Base-by-base conservation (phyloP, 2,888 invertebrate species). In the Eupithecia inturbata region DNA sequence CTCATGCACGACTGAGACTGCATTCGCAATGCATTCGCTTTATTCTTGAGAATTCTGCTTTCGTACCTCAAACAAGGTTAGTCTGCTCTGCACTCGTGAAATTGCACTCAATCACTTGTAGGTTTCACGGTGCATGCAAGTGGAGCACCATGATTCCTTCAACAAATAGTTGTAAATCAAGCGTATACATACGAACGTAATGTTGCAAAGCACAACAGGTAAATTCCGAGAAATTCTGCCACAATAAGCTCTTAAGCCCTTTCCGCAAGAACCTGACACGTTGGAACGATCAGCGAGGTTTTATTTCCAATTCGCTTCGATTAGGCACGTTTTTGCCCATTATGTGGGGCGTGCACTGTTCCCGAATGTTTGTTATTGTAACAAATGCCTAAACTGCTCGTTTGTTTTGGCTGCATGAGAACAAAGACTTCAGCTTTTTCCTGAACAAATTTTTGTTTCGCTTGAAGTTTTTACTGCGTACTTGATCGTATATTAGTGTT, bases 401-500 rank as follows among this genome's bases (percentile, higher is more conserved):
- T 89, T 89, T 93, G 93, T 93, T 94, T 93, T 93, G 93, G 90
- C 93, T 92, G 85, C 84, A 76, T 80, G 83, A 89, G 91, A 93
- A 94, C 93, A 93, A 93, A 92, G 92, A 89, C 85, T 85, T 89
- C 85, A 84, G 84, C 82, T 88, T 87, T 89, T 88, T 85, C 87
- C 85, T 86, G 83, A 82, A 81, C 80, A 80, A 79, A 86, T 84
- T 87, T 87, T 85, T 83, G 86, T 85, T 85, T 84, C 81, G 85
- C 89, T 90, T 87, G 85, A 89, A 90, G 88, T 90, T 92, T 91
- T 90, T 89, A 91, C 83, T 82, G 87, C 83, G 81, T 82, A 80
- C 84, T 82, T 80, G 79, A 82, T 83, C 78, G 84, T 88, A 86
- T 87, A 86, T 87, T 82, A 82, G 82, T 85, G 79, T 85, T 82